A percentile compares a stretch with the other conserved stretches of the same genome.
phyloP scores from a whole-genome alignment of 1,140 invertebrate genomes.

The Phymorhynchus buccinoides region DNA sequence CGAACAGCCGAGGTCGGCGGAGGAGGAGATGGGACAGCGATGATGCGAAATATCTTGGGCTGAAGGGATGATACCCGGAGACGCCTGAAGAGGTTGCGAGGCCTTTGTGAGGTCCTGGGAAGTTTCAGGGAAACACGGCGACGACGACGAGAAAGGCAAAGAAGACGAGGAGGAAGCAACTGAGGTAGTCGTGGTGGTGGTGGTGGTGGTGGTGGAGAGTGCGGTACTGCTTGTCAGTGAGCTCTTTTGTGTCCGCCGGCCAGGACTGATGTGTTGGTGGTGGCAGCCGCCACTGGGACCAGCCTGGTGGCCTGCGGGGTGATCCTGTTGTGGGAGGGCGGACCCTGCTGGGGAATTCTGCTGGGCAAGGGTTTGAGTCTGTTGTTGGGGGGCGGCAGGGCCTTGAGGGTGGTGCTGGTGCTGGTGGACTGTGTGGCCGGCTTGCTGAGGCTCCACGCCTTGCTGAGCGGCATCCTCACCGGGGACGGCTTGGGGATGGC shows the following conservation, averaged over 20 bases:
- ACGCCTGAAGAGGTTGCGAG: too few relatives aligned
- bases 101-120: too few relatives aligned
- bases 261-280: neutral
- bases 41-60: too few relatives aligned
- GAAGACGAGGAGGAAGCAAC: neutral
- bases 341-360: too few relatives aligned
- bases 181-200: neutral
- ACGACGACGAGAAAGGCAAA: too few relatives aligned
- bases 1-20: too few relatives aligned
- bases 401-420: neutral
- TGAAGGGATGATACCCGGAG: too few relatives aligned
- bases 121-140: too few relatives aligned
- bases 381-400: neutral
- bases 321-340: neutral
- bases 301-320: neutral
- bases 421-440: neutral
- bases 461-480: conserved; percentile 8
- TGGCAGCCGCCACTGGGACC: neutral
- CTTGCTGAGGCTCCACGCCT: neutral
- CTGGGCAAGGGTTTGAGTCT: neutral
- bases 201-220: neutral
- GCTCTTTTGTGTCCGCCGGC: neutral
- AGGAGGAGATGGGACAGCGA: neutral
- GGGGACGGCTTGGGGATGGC: neutral
- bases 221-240: neutral